Evolutionary conservation across 92 coral and sea anemone species (phyloP).

Genomic region (Umimayanthus chanpuru): DNA sequence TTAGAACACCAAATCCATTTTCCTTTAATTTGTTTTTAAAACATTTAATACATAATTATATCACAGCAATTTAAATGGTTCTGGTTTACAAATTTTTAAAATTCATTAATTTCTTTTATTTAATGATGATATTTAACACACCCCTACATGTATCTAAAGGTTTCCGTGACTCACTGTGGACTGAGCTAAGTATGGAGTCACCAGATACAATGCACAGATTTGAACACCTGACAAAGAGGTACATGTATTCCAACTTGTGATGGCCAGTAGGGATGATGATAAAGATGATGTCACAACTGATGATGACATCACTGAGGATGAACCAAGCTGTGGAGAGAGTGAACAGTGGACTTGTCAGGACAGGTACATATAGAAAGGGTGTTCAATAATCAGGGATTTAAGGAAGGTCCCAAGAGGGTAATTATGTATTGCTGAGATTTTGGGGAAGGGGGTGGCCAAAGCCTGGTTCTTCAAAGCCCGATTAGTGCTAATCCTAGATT

Average conservation of each 20-base stretch:
- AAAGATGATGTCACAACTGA: conserved; percentile 17
- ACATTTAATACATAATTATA: no score
- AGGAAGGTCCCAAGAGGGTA: no score
- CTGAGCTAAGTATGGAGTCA: not conserved
- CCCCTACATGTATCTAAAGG: not conserved
- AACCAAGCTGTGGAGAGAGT: conserved; percentile 1
- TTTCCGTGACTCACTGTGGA: not conserved
- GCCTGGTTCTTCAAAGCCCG: no score
- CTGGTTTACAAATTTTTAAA: no score
- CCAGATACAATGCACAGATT: not conserved
- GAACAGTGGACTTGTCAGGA: not conserved
- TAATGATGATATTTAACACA: not conserved
- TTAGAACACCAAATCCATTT: no score
- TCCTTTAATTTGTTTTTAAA: no score
- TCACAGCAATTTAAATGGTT: no score
- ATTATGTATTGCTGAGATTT: no score
- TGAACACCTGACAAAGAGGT: not conserved
- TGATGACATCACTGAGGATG: conserved; percentile 27
- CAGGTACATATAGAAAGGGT: not conserved
- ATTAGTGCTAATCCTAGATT: no score
- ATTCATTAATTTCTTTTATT: no score
- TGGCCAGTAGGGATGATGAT: not conserved
- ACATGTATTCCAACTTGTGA: not conserved
- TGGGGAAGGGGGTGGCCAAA: no score
- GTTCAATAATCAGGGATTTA: no score